A percentile compares a stretch with the other conserved stretches of the same genome.
Conservation (phyloP, 2,797 vertebrate species). For the Pristis pectinata region DNA sequence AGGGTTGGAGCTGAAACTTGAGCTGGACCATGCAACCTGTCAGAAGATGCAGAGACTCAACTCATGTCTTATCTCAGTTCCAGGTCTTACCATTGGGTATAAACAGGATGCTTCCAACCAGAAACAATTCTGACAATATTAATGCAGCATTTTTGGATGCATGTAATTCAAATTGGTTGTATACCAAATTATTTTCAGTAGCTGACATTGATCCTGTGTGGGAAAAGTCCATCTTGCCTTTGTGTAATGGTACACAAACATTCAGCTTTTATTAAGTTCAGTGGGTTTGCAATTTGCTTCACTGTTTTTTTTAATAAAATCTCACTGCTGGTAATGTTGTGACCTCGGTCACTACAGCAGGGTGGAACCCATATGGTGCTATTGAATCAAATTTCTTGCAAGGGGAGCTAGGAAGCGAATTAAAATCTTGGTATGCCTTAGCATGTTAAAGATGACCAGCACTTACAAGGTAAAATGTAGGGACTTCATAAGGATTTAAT, state of each 20-base stretch:
- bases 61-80: not conserved
- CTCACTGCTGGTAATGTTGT: not conserved
- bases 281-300: constrained; percentile 9
- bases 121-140: not conserved
- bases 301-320: constrained; percentile 20
- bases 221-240: not conserved
- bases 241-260: not conserved
- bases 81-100: not conserved
- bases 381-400: not conserved
- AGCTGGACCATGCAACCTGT: not conserved
- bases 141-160: not conserved
- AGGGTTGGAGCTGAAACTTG: not conserved
- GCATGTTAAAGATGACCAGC: not conserved
- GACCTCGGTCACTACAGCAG: not conserved
- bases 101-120: not conserved
- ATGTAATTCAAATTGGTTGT: not conserved
- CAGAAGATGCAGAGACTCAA: not conserved
- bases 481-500: not conserved
- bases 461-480: not conserved
- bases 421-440: not conserved
- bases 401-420: not conserved
- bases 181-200: not conserved
- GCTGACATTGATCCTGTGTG: not conserved
- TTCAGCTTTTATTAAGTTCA: not conserved
- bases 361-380: not conserved